Evolutionary conservation across 2,113 vertebrate species (phyloP).

Genomic region (Solenodon paradoxus): DNA sequence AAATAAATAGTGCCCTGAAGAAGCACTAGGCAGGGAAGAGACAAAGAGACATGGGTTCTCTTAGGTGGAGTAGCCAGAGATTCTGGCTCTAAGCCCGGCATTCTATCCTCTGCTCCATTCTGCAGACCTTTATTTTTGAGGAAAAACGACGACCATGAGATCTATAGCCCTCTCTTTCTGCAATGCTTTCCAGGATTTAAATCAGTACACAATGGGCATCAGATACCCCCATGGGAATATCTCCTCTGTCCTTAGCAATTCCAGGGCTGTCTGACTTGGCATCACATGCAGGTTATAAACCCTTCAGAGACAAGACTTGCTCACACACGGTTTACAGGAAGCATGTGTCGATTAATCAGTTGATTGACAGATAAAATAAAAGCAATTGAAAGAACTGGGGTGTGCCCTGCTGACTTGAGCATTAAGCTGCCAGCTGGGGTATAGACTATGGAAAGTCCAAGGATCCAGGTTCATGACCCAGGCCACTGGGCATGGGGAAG

Average conservation of each 20-base stretch:
- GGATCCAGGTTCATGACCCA: too few relatives aligned
- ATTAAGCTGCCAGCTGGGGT: too few relatives aligned
- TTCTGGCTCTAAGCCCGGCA: not conserved
- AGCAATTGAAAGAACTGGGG: not conserved
- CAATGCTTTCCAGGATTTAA: not conserved
- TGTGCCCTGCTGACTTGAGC: too few relatives aligned
- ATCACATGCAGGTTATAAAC: not conserved
- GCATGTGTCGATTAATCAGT: not conserved
- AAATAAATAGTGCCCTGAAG: not conserved
- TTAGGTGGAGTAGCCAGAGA: not conserved
- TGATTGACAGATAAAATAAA: not conserved
- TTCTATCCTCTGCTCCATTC: too few relatives aligned
- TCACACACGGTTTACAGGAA: not conserved
- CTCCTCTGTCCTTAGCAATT: fast-evolving
- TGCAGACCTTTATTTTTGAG: not conserved
- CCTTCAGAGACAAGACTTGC: not conserved
- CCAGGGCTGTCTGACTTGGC: not conserved
- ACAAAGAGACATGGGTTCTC: not conserved
- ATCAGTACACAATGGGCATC: not conserved
- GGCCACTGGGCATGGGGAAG: too few relatives aligned
- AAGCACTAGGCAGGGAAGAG: not conserved
- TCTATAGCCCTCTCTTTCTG: not conserved
- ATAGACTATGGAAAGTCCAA: too few relatives aligned
- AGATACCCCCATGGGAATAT: not conserved
- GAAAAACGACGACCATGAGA: not conserved